Evolutionary conservation across 2,888 invertebrate species (phyloP), one percentile per base, ranked within the genome.

Genomic region (Leptinotarsa haldemani): DNA sequence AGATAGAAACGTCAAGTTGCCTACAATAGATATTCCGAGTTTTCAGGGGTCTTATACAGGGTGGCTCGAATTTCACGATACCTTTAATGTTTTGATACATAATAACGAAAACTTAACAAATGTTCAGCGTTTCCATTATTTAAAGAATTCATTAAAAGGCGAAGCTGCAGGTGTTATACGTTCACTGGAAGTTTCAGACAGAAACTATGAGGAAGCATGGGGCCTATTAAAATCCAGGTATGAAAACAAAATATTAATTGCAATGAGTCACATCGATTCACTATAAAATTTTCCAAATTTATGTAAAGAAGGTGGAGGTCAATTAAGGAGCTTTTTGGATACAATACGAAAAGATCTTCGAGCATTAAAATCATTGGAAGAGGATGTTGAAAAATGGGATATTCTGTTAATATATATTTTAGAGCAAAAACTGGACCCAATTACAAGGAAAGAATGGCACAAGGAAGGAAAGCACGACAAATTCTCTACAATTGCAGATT

Each of bases 1-100:
- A 52, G 50, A 70, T 18, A 70, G 56, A 53, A 71, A 53, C 58
- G 53, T 71, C 47, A 58, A 71, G 58, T 50, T 72, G 61, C 68
- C 72, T 12, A 61, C 46, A 4, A 68, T 71, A 25, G 25, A 25
- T 4, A 25, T 4, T 4, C 25, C 25, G 25, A 25, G 25, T 25
- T 25, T 71, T 71, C 30, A 52, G 2, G 71, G 67, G 15, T 52
- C 53, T 16, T 71, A 71, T 53, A 30, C 20, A 13, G 65, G 40
- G 18, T 71, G 65, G 71, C 47, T 47, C 30, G 52, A 47, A 61
- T 69, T 69, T 47, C 47, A 61, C 20, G 63, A 69, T n/a, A 69
- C 50, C 2, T 69, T 69, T 16, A 69, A 63, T 15, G 50, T 22
- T 7, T 47, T 69, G 47, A 61, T 70, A n/a, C 64, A 70, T 52